Base-by-base conservation (phyloP, 1,140 invertebrate genomes). In the Dendrolimus kikuchii region DNA sequence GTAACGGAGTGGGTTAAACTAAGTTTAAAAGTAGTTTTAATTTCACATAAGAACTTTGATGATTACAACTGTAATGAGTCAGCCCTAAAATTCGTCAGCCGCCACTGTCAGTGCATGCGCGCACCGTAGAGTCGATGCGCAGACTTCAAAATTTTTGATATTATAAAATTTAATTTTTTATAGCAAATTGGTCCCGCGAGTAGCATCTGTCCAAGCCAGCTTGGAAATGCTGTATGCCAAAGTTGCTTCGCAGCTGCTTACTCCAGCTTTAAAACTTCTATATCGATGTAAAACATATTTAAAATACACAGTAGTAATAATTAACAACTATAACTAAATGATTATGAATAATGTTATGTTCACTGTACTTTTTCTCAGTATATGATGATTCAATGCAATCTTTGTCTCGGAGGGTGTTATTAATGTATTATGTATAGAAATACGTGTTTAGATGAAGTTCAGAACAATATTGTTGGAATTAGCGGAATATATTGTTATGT, bases 401-500 rank as follows among this genome's bases (percentile, higher is more conserved):
- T 84, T 86, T 83, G 79, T 86, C 83, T 86, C 81, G 68, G 63
- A 73, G 73, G 76, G 70, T 70, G 56, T 66, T 67, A 49, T 62
- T 45, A 63, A 49, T 68, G 53, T 68, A 63, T 49, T 49, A 70
- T 63, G 53, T 64, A 56, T 64, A 23, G 23, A 23, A 23, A 23
- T 77, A 81, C 74, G 68, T 59, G 57, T 71, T 72, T 73, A 69
- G 66, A 68, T 54, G 45, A 57, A 64, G 51, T 54, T 71, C 68
- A 53, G 50, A 76, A 68, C 74, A 69, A 64, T 55, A 62, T 68
- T 81, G 76, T 82, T 85, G 74, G 60, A 72, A 69, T 68, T 82
- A 85, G 77, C 63, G 68, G 72, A 85, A 86, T 86, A 86, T 85
- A 85, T 81, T 78, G 72, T 64, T 74, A 77, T 86, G 82, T 86